phyloP scores from a whole-genome alignment of 2,888 invertebrate species.

The Drosophila setosimentum region DNA sequence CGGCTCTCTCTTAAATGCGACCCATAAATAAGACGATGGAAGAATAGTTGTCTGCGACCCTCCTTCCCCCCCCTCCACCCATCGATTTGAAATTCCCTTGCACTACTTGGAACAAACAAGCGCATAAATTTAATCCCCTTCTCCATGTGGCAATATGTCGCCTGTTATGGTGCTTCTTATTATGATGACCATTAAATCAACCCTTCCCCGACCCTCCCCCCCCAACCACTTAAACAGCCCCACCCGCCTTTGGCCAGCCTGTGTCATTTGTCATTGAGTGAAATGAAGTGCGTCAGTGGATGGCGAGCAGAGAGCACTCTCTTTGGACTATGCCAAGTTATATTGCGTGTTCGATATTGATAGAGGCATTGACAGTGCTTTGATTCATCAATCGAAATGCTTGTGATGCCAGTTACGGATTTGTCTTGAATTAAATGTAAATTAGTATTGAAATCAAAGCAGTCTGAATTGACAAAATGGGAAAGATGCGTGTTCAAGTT shows the following conservation, averaged over 20 bases:
- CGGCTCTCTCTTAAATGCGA: conserved; percentile 62
- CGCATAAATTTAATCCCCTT: conserved; percentile 64
- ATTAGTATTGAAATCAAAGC: not conserved
- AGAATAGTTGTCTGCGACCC: conserved; percentile 57
- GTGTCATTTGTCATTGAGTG: conserved; percentile 62
- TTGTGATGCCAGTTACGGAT: conserved; percentile 10
- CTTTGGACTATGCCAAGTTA: conserved; percentile 15
- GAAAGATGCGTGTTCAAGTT: accelerated
- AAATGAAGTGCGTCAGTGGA: conserved; percentile 56
- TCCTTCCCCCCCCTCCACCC: not conserved
- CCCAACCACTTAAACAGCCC: not conserved
- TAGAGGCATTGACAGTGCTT: conserved; percentile 35
- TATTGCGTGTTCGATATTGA: conserved; percentile 15
- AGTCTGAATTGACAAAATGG: not conserved
- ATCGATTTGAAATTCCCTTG: conserved; percentile 34
- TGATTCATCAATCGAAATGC: conserved; percentile 25
- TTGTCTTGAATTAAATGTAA: not conserved
- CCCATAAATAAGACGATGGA: conserved; percentile 75
- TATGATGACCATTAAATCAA: conserved; percentile 15
- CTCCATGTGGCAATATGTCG: conserved; percentile 47
- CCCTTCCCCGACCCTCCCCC: not conserved
- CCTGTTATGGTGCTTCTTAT: conserved; percentile 58
- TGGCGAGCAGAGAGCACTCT: conserved; percentile 1
- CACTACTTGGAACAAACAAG: conserved; percentile 68
- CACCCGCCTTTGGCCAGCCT: conserved; percentile 17